Conservation (phyloP, 2,113 vertebrate species). For the Spheniscus mendiculus region DNA sequence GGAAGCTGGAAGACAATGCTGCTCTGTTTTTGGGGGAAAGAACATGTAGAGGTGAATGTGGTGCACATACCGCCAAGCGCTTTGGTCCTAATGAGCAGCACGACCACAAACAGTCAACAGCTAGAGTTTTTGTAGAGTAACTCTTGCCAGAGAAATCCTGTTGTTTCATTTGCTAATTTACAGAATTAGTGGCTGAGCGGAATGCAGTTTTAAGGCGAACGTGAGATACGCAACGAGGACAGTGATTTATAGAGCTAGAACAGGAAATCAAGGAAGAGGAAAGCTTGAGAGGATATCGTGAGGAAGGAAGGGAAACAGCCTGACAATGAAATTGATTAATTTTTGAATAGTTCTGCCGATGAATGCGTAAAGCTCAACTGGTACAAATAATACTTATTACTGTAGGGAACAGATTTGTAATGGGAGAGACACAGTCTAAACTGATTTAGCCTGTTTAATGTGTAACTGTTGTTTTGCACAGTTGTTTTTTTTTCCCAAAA, state of each 20-base stretch:
- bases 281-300: not conserved
- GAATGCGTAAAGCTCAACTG: not conserved
- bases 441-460: not conserved
- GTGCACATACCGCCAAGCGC: fast-evolving
- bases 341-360: not conserved
- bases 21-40: not conserved
- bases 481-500: not conserved
- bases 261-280: not conserved
- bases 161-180: not conserved
- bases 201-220: not conserved
- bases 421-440: not conserved
- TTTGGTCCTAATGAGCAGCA: not conserved
- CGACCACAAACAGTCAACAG: not conserved
- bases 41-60: fast-evolving
- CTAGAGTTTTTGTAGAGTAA: not conserved
- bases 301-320: not conserved
- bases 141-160: not conserved
- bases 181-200: not conserved
- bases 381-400: not conserved
- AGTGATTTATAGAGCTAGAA: not conserved
- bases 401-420: not conserved
- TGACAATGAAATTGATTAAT: not conserved
- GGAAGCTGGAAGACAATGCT: not conserved
- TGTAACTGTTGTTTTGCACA: not conserved
- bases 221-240: not conserved